A percentile compares a stretch with the other conserved stretches of the same genome.
Evolutionary conservation across 2,888 invertebrate genomes (phyloP).

Genomic region (Orthonevra nobilis): DNA sequence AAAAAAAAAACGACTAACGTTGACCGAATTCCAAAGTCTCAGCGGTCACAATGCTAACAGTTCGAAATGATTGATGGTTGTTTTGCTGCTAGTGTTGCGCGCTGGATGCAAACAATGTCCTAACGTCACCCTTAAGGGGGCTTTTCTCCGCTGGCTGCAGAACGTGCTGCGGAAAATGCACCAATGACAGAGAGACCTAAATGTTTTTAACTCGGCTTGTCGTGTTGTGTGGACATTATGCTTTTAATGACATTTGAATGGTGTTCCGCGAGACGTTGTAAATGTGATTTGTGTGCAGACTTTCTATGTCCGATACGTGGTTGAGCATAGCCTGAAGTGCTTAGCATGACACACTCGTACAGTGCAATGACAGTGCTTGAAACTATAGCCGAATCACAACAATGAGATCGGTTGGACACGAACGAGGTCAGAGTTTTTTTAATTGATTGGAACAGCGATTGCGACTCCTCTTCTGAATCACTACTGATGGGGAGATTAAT

Average conservation of each 20-base stretch:
- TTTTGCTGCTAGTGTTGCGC: constrained; percentile 1
- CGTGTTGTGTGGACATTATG: constrained; percentile 33
- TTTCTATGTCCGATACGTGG: constrained; percentile 25
- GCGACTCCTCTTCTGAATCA: no score
- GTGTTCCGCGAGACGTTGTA: constrained; percentile 15
- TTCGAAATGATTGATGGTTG: constrained; percentile 47
- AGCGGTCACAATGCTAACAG: constrained; percentile 2
- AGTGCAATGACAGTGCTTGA: background rate
- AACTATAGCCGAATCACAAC: constrained; percentile 15
- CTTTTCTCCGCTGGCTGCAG: background rate
- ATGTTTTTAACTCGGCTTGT: constrained; percentile 12
- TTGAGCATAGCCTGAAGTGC: constrained; percentile 1
- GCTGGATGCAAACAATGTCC: constrained; percentile 20
- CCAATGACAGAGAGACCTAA: constrained; percentile 25
- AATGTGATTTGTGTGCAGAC: constrained; percentile 39
- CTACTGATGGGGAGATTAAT: no score
- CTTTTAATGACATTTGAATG: constrained; percentile 44
- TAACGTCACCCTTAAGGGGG: constrained; percentile 40
- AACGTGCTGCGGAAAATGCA: constrained; percentile 19
- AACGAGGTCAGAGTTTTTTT: constrained; percentile 28
- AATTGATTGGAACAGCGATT: constrained; percentile 18
- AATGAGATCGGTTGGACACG: constrained; percentile 20
- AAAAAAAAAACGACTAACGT: no score
- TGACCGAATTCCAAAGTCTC: constrained; percentile 47
- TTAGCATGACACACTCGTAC: constrained; percentile 4